Conservation (phyloP, 2,797 vertebrate species). For the Sphenopsis melanotis region DNA sequence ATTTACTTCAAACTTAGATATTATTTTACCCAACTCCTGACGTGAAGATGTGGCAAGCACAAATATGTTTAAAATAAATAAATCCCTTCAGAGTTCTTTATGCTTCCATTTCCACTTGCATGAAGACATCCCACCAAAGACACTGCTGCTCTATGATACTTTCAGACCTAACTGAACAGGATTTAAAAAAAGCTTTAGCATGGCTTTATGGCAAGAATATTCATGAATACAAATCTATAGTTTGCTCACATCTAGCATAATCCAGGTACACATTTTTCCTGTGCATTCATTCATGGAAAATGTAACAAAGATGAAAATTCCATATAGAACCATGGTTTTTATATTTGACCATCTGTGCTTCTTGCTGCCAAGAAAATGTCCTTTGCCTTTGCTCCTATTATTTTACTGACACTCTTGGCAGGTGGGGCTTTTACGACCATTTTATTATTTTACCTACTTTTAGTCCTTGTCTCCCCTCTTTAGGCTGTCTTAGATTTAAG, state of each 20-base stretch:
- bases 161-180: background rate
- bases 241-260: constrained; percentile 22
- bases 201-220: background rate
- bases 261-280: constrained; percentile 1
- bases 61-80: background rate
- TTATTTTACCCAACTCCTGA: background rate
- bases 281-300: background rate
- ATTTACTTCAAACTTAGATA: background rate
- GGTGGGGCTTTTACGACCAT: background rate
- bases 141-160: background rate
- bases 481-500: background rate
- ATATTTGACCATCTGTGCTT: constrained; percentile 14
- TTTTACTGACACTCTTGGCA: background rate
- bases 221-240: background rate
- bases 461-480: background rate
- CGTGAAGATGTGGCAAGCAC: background rate
- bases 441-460: background rate
- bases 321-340: background rate
- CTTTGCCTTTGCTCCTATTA: background rate
- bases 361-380: background rate
- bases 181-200: background rate
- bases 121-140: background rate
- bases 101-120: background rate
- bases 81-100: background rate
- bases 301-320: background rate